These are phyloP conservation scores for Bradypodion ventrale DNA, from an alignment of 2,797 vertebrate species.

Conservation along the genomic window DNA sequence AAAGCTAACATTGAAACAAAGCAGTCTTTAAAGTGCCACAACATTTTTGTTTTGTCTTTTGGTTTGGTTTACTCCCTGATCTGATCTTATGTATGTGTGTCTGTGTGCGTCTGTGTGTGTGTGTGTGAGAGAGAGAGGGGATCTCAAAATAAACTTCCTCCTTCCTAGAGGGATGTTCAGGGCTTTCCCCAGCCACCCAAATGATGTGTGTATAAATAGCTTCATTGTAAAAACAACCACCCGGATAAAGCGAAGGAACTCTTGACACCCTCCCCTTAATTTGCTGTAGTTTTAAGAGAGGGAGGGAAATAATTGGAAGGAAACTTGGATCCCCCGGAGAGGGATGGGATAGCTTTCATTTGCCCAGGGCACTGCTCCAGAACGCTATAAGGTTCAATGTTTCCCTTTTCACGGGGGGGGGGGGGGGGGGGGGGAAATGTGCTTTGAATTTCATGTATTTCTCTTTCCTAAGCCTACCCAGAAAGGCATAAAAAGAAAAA, in stretches of 20 bases:
- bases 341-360: slow-evolving; percentile 29
- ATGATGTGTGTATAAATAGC: too few relatives aligned
- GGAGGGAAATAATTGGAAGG: not conserved
- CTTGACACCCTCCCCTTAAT: not conserved
- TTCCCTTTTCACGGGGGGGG: slow-evolving; percentile 2
- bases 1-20: too few relatives aligned
- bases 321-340: slow-evolving; percentile 38
- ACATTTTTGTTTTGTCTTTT: too few relatives aligned
- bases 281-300: not conserved
- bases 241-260: slow-evolving; percentile 19
- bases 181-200: not conserved
- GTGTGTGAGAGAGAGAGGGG: not conserved
- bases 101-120: not conserved
- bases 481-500: not conserved
- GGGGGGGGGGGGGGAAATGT: slow-evolving; percentile 1
- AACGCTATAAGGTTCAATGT: not conserved
- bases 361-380: slow-evolving; percentile 17
- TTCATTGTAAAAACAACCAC: not conserved
- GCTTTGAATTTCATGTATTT: not conserved
- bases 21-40: too few relatives aligned
- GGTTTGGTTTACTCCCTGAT: too few relatives aligned
- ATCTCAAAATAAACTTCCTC: not conserved
- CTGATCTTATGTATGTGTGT: too few relatives aligned
- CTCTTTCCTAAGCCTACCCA: slow-evolving; percentile 28
- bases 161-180: not conserved